These are phyloP conservation scores for Macrocentrus cingulum DNA, from an alignment of 1,140 invertebrate genomes.

Conservation along the genomic window DNA sequence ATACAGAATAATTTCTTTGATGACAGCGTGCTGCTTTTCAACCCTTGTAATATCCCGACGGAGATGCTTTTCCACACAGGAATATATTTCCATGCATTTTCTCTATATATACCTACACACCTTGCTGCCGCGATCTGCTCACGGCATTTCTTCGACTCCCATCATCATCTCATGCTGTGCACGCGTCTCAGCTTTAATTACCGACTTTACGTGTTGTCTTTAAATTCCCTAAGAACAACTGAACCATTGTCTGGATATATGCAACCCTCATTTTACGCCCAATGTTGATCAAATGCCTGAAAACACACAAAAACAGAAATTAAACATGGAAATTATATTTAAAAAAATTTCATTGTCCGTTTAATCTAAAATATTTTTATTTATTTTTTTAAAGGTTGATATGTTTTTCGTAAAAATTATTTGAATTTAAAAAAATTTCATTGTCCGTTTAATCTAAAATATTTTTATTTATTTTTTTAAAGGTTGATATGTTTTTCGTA, in stretches of 20 bases:
- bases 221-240: slow-evolving; percentile 28
- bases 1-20: slow-evolving; percentile 53
- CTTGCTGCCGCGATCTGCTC: not conserved
- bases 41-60: slow-evolving; percentile 57
- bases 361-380: too few species aligned
- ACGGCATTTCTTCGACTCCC: slow-evolving; percentile 4
- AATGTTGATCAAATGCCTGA: too few species aligned
- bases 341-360: too few species aligned
- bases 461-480: too few species aligned
- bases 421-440: too few species aligned
- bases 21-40: slow-evolving; percentile 53
- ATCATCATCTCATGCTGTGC: slow-evolving; percentile 17
- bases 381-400: too few species aligned
- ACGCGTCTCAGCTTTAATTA: slow-evolving; percentile 39
- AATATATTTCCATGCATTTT: slow-evolving; percentile 59
- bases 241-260: not conserved
- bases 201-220: slow-evolving; percentile 41
- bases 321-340: too few species aligned
- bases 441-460: too few species aligned
- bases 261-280: too few species aligned
- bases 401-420: too few species aligned
- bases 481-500: too few species aligned
- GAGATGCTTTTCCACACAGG: slow-evolving; percentile 36
- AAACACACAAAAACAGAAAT: too few species aligned
- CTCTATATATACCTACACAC: slow-evolving; percentile 31